These are phyloP conservation scores for Hydriomena furcata DNA, from an alignment of 2,888 invertebrate species.

Conservation along the genomic window DNA sequence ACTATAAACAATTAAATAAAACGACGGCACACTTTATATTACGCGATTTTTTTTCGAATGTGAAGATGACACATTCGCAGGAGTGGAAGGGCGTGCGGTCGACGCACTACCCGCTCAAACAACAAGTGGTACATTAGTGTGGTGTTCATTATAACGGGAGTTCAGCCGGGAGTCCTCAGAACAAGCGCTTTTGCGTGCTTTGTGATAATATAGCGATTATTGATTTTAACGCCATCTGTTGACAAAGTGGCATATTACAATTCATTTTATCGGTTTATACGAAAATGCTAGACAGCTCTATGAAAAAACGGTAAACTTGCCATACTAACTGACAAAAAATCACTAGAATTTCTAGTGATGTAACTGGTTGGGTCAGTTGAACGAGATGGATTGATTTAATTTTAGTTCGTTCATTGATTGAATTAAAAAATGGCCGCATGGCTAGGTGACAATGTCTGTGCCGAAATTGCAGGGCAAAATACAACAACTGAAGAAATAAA, in stretches of 20 bases:
- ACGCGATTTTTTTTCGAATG: slow-evolving; percentile 69
- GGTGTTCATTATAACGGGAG: slow-evolving; percentile 78
- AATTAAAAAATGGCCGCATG: neutral
- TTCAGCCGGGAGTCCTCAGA: slow-evolving; percentile 72
- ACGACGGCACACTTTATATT: slow-evolving; percentile 61
- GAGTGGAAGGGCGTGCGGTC: slow-evolving; percentile 77
- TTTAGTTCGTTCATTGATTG: no score
- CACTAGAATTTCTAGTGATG: neutral
- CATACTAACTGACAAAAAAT: neutral
- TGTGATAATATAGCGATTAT: slow-evolving; percentile 46
- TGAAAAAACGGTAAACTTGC: slow-evolving; percentile 1
- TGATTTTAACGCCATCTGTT: slow-evolving; percentile 64
- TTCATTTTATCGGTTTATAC: neutral
- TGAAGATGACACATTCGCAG: slow-evolving; percentile 78
- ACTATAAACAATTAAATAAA: slow-evolving; percentile 41
- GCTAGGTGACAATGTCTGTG: no score
- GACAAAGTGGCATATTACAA: neutral
- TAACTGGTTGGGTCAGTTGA: no score
- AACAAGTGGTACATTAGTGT: slow-evolving; percentile 71
- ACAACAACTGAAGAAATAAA: no score
- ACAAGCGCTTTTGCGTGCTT: slow-evolving; percentile 61
- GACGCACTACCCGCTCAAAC: slow-evolving; percentile 81
- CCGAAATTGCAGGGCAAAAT: neutral
- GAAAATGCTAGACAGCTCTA: neutral
- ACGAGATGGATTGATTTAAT: no score